Conservation (phyloP, 2,113 vertebrate species). For the Larimichthys crocea region DNA sequence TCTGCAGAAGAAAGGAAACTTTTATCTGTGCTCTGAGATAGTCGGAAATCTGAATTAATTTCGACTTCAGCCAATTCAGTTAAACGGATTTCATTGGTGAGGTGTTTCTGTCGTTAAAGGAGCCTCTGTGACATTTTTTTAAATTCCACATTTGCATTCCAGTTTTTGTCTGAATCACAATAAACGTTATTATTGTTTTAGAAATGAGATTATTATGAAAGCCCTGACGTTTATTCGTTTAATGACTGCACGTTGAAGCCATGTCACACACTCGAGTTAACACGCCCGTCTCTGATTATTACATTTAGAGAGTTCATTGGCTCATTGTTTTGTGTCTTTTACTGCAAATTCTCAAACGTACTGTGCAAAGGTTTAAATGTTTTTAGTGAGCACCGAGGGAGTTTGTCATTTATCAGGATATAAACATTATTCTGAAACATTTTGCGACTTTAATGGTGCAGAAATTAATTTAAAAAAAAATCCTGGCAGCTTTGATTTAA, state of each 20-base stretch:
- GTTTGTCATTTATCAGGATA: neutral
- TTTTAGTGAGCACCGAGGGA: neutral
- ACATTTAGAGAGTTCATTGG: neutral
- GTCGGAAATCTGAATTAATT: slow-evolving; percentile 25
- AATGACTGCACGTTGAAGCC: neutral
- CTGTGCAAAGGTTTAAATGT: neutral
- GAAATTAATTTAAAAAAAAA: slow-evolving; percentile 14
- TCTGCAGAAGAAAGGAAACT: slow-evolving; percentile 39
- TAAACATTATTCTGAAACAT: neutral
- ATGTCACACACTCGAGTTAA: neutral
- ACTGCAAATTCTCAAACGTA: neutral
- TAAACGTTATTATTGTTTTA: neutral
- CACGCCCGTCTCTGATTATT: neutral
- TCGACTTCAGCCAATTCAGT: neutral
- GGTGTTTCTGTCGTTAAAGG: neutral
- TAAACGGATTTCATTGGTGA: neutral
- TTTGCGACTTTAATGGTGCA: neutral
- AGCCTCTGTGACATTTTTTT: rapidly evolving
- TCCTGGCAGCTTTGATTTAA: neutral
- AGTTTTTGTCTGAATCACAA: neutral
- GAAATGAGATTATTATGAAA: neutral
- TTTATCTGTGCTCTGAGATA: slow-evolving; percentile 39
- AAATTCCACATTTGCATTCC: neutral
- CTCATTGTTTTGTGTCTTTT: neutral
- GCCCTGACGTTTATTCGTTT: slow-evolving; percentile 54